Base-by-base conservation (phyloP, 1,140 invertebrate genomes). In the Laodelphax striatellus region DNA sequence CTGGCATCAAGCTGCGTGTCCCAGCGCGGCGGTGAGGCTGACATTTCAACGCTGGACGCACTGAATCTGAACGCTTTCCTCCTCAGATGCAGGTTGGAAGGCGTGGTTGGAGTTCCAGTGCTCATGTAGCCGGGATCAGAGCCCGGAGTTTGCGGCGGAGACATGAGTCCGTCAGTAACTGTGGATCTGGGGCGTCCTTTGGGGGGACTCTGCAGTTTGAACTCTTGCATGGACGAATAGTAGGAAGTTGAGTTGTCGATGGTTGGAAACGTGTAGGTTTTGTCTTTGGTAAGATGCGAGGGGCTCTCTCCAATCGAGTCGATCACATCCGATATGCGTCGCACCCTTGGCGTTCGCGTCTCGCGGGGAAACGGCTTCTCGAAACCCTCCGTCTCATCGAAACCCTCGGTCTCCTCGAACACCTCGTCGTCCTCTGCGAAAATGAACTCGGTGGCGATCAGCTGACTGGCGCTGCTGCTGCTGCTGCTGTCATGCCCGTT, bases 281-380 rank as follows among this genome's bases (percentile, higher is more conserved):
- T 52, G 5, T 58, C 56, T 46, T 59, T 43, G 31, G 55, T 41
- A 6, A 55, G 22, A 55, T 55, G 53, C 46, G 46, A 57, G 9
- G 52, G 56, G 13, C 38, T n/a, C 19, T 57, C 64, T 22, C 67
- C 67, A 24, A 68, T 59, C 17, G 61, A 65, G 52, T 68, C 67
- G 22, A 68, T 66, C 8, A 68, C 67, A 50, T 68, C 67, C 5
- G 67, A 68, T 19, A 61, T 64, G 42, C 67, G 57, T 9, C 67
- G 54, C 9, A 58, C 28, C 19, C 65, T 56, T 1, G 64, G 62
- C 50, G 53, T 58, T 10, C 46, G 60, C 2, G 50, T 46, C 8
- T 55, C 28, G 6, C 55, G 11, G 19, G 24, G 55, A n/a, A n/a
- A n/a, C n/a, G n/a, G n/a, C n/a, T n/a, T n/a, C n/a, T n/a, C n/a